Evolutionary conservation across 2,797 vertebrate species (phyloP), one percentile per base, ranked within the genome.

Genomic region (Orientallactaga sibirica): DNA sequence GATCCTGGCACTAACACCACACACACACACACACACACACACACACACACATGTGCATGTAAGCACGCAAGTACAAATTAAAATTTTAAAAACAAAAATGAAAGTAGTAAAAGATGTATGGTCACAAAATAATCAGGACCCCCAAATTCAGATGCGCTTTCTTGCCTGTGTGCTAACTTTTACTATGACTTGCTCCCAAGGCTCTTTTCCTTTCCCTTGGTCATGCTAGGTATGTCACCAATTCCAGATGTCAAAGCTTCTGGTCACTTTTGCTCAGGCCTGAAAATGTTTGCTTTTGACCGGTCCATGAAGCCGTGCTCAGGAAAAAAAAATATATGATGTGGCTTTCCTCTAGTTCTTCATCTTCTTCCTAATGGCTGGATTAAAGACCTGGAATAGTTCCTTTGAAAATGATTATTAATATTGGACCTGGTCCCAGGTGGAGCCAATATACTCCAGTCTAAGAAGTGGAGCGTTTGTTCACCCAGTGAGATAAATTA

Each of bases 371-470:
- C 24, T 90, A 78, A 92, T 80, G 37, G 27, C 55, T 83, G 92
- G 95, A 82, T 94, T 95, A 95, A 83, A 66, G 81, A n/a, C 87
- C 92, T 95, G 14, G 27, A 83, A 93, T 91, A 94, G 89, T 93
- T 90, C 89, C 94, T 91, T 92, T 95, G 81, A 95, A 97, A 96
- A 90, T 96, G 92, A 96, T 86, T 93, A 86, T 94, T 95, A 96
- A 78, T 91, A 76, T 92, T 96, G 93, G 96, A 94, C 76, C 73
- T 67, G n/a, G 62, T 94, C 94, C 96, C 94, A 95, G 43, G 58
- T 94, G 61, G 73, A 96, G 91, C 92, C 84, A 96, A 93, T 88
- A 88, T 81, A 86, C 91, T 92, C 20, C 48, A 29, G 14, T 91
- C 67, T 95, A 90, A 83, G 70, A 58, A 93, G 29, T 24, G 55